Evolutionary conservation across 2,797 vertebrate genomes (phyloP), one percentile per base, ranked within the genome.

Genomic region (Eurystomus glaucurus): DNA sequence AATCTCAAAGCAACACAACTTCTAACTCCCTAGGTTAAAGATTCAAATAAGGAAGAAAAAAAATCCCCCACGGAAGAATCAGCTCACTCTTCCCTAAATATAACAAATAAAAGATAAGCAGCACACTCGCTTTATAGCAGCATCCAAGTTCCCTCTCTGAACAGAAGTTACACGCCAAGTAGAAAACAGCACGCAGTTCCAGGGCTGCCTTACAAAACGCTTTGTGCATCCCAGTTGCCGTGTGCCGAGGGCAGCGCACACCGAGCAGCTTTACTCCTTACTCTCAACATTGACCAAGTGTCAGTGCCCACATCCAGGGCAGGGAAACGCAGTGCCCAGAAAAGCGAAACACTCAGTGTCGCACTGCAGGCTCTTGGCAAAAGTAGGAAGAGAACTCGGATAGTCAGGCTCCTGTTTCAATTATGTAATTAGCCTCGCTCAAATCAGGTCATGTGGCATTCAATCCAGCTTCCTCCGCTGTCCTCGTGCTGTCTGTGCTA

Each of bases 181-280:
- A 84, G 52, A 52, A 70, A 48, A 19, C 1, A 31, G 10, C 6
- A 15, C 81, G 64, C 1, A 22, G 69, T 5, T 29, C 31, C 18
- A 23, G 17, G 25, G 51, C 55, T 52, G 8, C 23, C 77, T 71
- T 33, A 41, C 41, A 54, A n/a, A 61, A 23, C 14, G 1, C 48
- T 48, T 35, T 10, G 46, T 60, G 26, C 37, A 22, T 16, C 23
- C 8, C 14, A 65, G 46, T 19, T 0, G 0, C 15, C 0, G 0
- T 14, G 39, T 33, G 55, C 41, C 2, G 1, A 43, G 29, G 57
- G 35, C 37, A 37, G 37, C 37, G 37, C 37, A 37, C 37, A 9
- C 37, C 37, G 37, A 37, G 37, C 37, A 9, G 37, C 37, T 37
- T 37, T 37, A 37, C 37, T 37, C 37, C 37, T 37, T 11, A 37